Base-by-base conservation (phyloP, 2,113 vertebrate genomes). In the Charina bottae region DNA sequence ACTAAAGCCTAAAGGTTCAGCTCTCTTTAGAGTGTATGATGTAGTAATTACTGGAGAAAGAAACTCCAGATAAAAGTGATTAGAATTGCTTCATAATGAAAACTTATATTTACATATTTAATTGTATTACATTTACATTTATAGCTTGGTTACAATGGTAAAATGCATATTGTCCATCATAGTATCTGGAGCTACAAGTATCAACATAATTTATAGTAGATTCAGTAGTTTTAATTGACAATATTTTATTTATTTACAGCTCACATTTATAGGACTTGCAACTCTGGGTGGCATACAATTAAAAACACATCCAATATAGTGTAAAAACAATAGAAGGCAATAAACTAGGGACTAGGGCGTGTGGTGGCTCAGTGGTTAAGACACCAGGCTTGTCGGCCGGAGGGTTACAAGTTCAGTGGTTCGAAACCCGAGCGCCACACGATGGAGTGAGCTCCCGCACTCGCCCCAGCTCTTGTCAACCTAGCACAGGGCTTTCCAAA, bases 41-140 rank as follows among this genome's bases (percentile, higher is more conserved):
- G 13, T 24, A 72, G 26, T 87, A 26, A 37, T 59, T 86, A 59
- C 24, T 83, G 23, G 42, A 55, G 62, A 24, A 68, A 86, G 49
- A 26, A 55, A 26, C 2, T 91, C 49, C 33, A 55, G 13, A 33
- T 53, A 56, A 7, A 86, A 91, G 21, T 53, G 21, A 86, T n/a
- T 72, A 49, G 49, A 84, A 72, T 87, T 87, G n/a, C 49, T 91
- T 87, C 68, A 56, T 53, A 83, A 58, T 21, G 89, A 33, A 59
- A 59, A 83, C 46, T 33, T 15, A 28, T 24, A 58, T 7, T 78
- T n/a, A 49, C n/a, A n/a, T n/a, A n/a, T n/a, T n/a, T n/a, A n/a
- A n/a, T n/a, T n/a, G n/a, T n/a, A n/a, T n/a, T n/a, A n/a, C n/a
- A n/a, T n/a, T n/a, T n/a, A 28, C 33, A 58, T 7, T 78, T n/a